These are phyloP conservation scores for Anomalospiza imberbis DNA, from an alignment of 2,797 vertebrate species.

Conservation along the genomic window DNA sequence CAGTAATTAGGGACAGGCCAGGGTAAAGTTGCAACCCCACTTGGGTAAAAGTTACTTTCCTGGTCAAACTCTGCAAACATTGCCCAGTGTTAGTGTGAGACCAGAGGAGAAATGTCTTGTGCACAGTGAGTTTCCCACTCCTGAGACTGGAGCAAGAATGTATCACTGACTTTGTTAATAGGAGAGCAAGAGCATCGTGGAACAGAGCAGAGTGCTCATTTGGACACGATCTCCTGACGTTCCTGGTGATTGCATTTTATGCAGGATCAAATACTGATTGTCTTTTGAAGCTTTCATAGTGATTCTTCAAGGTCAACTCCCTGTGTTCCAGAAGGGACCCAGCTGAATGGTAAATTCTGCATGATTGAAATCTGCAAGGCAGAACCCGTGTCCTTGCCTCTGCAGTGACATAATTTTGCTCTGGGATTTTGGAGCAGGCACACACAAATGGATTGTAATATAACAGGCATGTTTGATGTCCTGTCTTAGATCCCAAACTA, in stretches of 20 bases:
- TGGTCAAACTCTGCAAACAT: background rate
- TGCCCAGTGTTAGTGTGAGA: background rate
- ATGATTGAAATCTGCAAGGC: slow-evolving; percentile 7
- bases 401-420: slow-evolving; percentile 2
- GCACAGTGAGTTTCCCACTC: background rate
- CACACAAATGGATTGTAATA: background rate
- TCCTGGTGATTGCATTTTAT: background rate
- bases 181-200: background rate
- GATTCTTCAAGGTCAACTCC: background rate
- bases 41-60: background rate
- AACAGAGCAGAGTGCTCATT: background rate
- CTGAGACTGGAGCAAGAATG: background rate
- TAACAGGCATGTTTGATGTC: background rate
- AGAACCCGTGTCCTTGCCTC: background rate
- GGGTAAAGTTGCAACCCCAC: background rate
- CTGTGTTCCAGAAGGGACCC: background rate
- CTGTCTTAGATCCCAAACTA: slow-evolving; percentile 34
- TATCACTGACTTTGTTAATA: background rate
- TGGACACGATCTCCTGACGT: background rate
- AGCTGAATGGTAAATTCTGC: background rate
- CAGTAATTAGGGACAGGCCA: background rate
- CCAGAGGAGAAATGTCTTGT: background rate
- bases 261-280: background rate
- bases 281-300: background rate
- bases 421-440: background rate